Evolutionary conservation across 2,888 invertebrate genomes (phyloP).

Genomic region (Ectemnius continuus): DNA sequence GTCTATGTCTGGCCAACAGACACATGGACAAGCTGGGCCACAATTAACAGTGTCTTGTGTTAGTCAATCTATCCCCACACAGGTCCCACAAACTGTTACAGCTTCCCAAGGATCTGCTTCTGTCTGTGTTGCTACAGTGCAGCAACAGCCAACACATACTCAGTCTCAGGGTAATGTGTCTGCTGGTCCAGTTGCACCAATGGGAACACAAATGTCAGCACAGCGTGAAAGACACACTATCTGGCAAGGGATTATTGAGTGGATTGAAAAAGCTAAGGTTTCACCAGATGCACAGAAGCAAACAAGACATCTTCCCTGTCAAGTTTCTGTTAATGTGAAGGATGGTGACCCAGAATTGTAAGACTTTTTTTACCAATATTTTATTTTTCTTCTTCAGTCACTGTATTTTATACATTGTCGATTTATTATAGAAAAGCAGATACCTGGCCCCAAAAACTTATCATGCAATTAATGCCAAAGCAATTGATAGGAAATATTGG

Average conservation of each 20-base stretch:
- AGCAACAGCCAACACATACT: slow-evolving; percentile 65
- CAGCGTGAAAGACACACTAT: slow-evolving; percentile 81
- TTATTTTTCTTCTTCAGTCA: neutral
- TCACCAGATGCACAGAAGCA: slow-evolving; percentile 88
- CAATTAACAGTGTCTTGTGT: slow-evolving; percentile 72
- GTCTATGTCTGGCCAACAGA: slow-evolving; percentile 73
- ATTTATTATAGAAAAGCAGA: slow-evolving; percentile 85
- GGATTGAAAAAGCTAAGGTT: slow-evolving; percentile 93
- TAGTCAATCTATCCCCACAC: slow-evolving; percentile 70
- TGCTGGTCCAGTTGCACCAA: slow-evolving; percentile 56
- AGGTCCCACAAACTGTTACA: slow-evolving; percentile 74
- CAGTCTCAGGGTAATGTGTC: slow-evolving; percentile 69
- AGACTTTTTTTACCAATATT: slow-evolving; percentile 65
- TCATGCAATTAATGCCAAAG: slow-evolving; percentile 97
- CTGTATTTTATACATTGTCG: neutral
- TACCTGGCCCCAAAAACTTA: slow-evolving; percentile 94
- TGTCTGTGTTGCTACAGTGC: slow-evolving; percentile 66
- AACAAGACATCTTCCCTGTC: slow-evolving; percentile 86
- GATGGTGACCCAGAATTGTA: slow-evolving; percentile 94
- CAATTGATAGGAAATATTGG: slow-evolving; percentile 94
- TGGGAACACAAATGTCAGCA: slow-evolving; percentile 75
- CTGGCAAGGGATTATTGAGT: slow-evolving; percentile 93
- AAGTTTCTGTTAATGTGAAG: slow-evolving; percentile 85
- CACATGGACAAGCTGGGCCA: slow-evolving; percentile 65
- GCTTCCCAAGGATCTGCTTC: slow-evolving; percentile 68